Percentiles rank a stretch among this genome's conserved stretches.
phyloP scores from a whole-genome alignment of 2,888 invertebrate species.

The Rotaria macrura region DNA sequence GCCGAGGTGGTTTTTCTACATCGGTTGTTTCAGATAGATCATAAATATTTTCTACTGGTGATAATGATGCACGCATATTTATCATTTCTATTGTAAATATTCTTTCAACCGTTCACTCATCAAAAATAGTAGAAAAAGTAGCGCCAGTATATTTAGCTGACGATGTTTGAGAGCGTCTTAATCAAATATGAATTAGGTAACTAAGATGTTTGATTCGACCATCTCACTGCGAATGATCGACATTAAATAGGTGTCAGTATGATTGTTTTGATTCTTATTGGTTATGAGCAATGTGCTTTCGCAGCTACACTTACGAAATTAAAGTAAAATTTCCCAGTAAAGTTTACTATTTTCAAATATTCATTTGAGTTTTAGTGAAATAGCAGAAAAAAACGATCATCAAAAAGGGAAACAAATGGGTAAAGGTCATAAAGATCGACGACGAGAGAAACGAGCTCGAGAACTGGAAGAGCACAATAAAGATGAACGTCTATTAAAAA shows the following conservation, averaged over 20 bases:
- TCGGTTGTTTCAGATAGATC: not conserved
- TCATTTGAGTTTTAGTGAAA: no score
- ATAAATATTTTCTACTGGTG: not conserved
- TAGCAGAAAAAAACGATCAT: no score
- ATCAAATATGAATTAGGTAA: not conserved
- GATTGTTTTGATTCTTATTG: not conserved
- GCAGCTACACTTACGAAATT: not conserved
- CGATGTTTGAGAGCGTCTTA: no score
- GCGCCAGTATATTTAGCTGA: no score
- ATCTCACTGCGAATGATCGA: not conserved
- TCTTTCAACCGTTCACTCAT: not conserved
- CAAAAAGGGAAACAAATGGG: no score
- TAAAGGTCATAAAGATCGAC: not conserved
- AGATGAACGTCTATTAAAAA: not conserved
- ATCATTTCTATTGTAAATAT: not conserved
- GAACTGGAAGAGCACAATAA: not conserved
- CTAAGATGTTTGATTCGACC: not conserved
- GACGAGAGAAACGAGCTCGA: not conserved
- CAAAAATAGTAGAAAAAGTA: not conserved
- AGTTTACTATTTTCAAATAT: no score
- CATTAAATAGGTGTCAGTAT: not conserved
- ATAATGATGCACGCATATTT: not conserved
- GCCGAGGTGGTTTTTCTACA: not conserved
- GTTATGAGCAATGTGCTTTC: not conserved
- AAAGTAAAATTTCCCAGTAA: no score